Conservation (phyloP, 2,888 invertebrate species). For the Mantis religiosa region DNA sequence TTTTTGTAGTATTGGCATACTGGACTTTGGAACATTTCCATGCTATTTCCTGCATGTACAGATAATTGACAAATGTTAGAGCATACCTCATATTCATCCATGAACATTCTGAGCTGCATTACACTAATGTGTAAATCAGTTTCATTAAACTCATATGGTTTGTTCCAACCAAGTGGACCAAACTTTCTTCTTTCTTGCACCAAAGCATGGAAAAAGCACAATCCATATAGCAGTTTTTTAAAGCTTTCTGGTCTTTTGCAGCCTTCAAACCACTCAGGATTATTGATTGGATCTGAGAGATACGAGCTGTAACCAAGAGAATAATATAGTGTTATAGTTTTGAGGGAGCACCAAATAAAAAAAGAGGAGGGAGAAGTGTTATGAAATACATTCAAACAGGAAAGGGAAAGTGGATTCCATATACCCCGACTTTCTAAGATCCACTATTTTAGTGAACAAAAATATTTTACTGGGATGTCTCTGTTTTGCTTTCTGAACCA, state of each 20-base stretch:
- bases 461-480: no score
- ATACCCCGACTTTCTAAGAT: no score
- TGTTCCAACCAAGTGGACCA: slow-evolving; percentile 94
- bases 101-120: slow-evolving; percentile 81
- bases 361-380: no score
- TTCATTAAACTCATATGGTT: slow-evolving; percentile 92
- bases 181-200: slow-evolving; percentile 88
- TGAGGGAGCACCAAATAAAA: background rate
- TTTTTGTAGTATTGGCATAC: no score
- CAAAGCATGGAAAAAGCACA: slow-evolving; percentile 93
- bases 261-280: slow-evolving; percentile 84
- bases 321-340: background rate
- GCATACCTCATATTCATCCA: slow-evolving; percentile 71
- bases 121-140: slow-evolving; percentile 88
- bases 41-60: background rate
- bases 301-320: slow-evolving; percentile 53
- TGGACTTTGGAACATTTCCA: background rate
- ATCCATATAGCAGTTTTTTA: slow-evolving; percentile 79
- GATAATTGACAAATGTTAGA: background rate
- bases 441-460: no score
- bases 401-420: no score
- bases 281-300: slow-evolving; percentile 79
- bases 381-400: no score
- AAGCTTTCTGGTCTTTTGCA: slow-evolving; percentile 72
- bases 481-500: no score